phyloP scores from a whole-genome alignment of 1,140 invertebrate genomes.

The Drosophila paulistorum region DNA sequence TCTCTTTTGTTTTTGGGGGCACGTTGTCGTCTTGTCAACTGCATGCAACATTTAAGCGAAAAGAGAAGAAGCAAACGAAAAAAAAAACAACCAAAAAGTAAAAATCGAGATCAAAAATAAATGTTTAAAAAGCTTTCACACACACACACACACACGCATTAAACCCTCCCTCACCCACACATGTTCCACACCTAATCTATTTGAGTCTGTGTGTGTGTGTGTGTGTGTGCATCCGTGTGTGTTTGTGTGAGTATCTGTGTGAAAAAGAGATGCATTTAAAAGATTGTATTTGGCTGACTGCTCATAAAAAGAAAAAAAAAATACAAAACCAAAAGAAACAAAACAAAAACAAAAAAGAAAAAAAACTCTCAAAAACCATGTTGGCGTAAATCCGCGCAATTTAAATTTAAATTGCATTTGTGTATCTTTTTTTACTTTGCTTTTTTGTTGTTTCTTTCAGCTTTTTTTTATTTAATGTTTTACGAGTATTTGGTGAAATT shows the following conservation, averaged over 20 bases:
- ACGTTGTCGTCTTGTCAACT: slow-evolving; percentile 69
- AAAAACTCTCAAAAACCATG: slow-evolving; percentile 57
- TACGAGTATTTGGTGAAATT: slow-evolving; percentile 50
- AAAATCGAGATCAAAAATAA: slow-evolving; percentile 52
- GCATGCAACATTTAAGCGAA: slow-evolving; percentile 71
- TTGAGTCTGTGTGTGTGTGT: slow-evolving; percentile 1
- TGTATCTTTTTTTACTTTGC: slow-evolving; percentile 23
- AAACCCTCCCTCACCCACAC: slow-evolving; percentile 59
- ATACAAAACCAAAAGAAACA: slow-evolving; percentile 27
- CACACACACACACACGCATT: neutral
- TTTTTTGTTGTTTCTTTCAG: neutral
- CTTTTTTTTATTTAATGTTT: slow-evolving; percentile 17
- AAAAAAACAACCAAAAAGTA: slow-evolving; percentile 10
- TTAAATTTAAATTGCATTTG: slow-evolving; percentile 77
- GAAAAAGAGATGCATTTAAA: slow-evolving; percentile 19
- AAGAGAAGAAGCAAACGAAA: slow-evolving; percentile 27
- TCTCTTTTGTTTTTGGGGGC: slow-evolving; percentile 6
- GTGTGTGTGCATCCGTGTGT: neutral
- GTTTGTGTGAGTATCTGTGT: slow-evolving; percentile 6
- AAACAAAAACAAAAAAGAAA: slow-evolving; percentile 34
- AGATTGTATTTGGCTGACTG: slow-evolving; percentile 30
- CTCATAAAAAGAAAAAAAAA: slow-evolving; percentile 23
- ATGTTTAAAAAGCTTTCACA: slow-evolving; percentile 60
- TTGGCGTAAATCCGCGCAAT: slow-evolving; percentile 75
- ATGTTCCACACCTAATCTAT: slow-evolving; percentile 51